Evolutionary conservation across 2,888 invertebrate species (phyloP).

Genomic region (Microplitis deprimator): DNA sequence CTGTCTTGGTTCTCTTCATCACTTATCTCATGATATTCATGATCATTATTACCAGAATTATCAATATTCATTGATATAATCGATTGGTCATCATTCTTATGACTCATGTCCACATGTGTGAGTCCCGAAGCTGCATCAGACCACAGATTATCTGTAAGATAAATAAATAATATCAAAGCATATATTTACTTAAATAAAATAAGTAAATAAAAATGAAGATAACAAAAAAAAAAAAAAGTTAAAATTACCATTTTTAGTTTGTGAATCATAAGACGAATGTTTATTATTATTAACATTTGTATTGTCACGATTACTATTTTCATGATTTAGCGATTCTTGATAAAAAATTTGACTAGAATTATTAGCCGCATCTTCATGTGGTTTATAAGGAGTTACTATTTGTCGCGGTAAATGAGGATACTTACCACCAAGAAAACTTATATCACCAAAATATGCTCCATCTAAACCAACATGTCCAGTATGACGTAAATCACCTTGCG

Average conservation of each 20-base stretch:
- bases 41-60: slow-evolving; percentile 66
- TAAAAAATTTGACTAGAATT: slow-evolving; percentile 66
- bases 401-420: slow-evolving; percentile 88
- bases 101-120: slow-evolving; percentile 58
- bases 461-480: slow-evolving; percentile 97
- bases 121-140: slow-evolving; percentile 65
- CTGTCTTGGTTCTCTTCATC: slow-evolving; percentile 80
- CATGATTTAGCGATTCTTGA: slow-evolving; percentile 58
- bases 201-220: neutral
- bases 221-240: no score
- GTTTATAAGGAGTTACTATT: slow-evolving; percentile 90
- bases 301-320: slow-evolving; percentile 31
- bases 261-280: neutral
- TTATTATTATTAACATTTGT: slow-evolving; percentile 35
- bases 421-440: slow-evolving; percentile 82
- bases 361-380: slow-evolving; percentile 80
- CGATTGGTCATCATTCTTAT: slow-evolving; percentile 58
- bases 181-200: neutral
- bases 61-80: slow-evolving; percentile 58
- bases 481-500: slow-evolving; percentile 97
- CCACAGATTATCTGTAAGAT: slow-evolving; percentile 65
- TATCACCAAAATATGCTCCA: slow-evolving; percentile 97
- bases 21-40: slow-evolving; percentile 88
- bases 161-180: neutral
- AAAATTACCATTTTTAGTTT: slow-evolving; percentile 11